phyloP scores from a whole-genome alignment of 2,797 vertebrate species.

The Avahi laniger region DNA sequence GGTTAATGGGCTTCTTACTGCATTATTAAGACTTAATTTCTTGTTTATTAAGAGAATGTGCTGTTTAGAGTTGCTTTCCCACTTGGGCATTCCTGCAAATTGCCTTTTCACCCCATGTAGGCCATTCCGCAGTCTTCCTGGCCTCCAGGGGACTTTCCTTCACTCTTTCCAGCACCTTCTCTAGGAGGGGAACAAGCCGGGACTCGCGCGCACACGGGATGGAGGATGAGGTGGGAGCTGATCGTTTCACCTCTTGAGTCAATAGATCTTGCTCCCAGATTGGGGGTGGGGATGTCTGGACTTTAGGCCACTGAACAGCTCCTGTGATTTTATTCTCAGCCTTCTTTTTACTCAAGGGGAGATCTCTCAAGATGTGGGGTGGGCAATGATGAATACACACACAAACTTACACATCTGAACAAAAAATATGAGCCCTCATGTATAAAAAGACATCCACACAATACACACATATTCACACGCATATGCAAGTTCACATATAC shows the following conservation, averaged over 20 bases:
- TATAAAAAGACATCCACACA: background rate
- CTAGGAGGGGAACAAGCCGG: background rate
- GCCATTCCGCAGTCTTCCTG: slow-evolving; percentile 44
- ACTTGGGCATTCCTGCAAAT: slow-evolving; percentile 83
- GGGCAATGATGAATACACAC: background rate
- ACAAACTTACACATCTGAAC: background rate
- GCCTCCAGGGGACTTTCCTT: slow-evolving; percentile 54
- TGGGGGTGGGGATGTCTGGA: accelerated
- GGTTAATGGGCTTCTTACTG: slow-evolving; percentile 86
- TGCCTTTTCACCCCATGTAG: slow-evolving; percentile 72
- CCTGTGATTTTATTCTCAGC: background rate
- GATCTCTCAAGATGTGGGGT: background rate
- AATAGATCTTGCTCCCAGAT: background rate
- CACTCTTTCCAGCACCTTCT: slow-evolving; percentile 30
- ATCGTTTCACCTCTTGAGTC: background rate
- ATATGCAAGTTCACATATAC: background rate
- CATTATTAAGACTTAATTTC: slow-evolving; percentile 87
- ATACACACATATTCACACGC: background rate
- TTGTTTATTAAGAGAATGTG: slow-evolving; percentile 83
- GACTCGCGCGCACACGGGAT: background rate
- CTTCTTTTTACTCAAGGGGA: background rate
- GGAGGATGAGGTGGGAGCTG: accelerated
- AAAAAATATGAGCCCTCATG: background rate
- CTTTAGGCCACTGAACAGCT: background rate
- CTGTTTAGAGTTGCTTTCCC: slow-evolving; percentile 81